A percentile compares a stretch with the other conserved stretches of the same genome.
Evolutionary conservation across 2,888 invertebrate genomes (phyloP).

Genomic region (Zygogramma bicolorata): DNA sequence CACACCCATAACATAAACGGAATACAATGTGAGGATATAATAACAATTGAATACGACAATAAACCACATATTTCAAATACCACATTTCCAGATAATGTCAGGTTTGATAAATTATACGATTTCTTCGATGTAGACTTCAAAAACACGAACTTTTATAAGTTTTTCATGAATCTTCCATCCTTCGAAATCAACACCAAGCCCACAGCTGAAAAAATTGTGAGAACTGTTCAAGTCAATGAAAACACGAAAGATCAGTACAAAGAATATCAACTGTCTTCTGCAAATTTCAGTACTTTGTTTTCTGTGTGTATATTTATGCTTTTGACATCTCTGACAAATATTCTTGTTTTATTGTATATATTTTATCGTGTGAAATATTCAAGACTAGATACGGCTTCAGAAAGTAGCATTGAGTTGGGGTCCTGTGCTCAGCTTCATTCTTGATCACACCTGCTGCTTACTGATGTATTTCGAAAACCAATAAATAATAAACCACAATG

Average conservation of each 20-base stretch:
- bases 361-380: background rate
- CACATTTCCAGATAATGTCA: background rate
- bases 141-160: background rate
- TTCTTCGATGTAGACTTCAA: background rate
- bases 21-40: background rate
- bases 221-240: background rate
- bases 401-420: background rate
- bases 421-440: background rate
- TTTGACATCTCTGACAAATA: background rate
- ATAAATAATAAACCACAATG: background rate
- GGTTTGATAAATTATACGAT: background rate
- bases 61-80: too few relatives aligned
- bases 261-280: too few relatives aligned
- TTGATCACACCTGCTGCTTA: background rate
- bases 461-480: background rate
- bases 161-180: background rate
- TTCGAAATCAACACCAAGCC: background rate
- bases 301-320: background rate
- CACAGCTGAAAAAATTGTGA: background rate
- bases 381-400: background rate
- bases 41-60: background rate
- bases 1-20: background rate
- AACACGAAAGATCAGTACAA: background rate
- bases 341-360: background rate
- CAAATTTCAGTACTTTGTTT: background rate